Evolutionary conservation across 2,888 invertebrate genomes (phyloP), one percentile per base, ranked within the genome.

Genomic region (Callosobruchus maculatus): DNA sequence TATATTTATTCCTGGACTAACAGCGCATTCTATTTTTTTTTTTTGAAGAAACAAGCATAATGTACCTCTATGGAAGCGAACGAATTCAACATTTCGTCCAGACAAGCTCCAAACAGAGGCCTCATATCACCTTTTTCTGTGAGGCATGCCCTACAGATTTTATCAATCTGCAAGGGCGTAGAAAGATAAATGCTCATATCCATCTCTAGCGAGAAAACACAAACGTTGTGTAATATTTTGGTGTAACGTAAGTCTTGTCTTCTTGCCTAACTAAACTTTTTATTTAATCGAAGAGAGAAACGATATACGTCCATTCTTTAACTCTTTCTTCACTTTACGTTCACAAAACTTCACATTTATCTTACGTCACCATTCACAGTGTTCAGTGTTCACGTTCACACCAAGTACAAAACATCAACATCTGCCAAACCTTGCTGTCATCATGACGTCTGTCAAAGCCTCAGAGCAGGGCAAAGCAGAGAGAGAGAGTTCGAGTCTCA

Each of bases 71-170:
- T 83, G 71, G 84, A 81, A 74, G 88, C 86, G 75, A 89, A 87
- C 31, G 87, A 86, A 75, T 85, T 81, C 21, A 89, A 81, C 89
- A 89, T 89, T 84, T 88, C 87, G 78, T 89, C 88, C 68, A 89
- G 82, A 80, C 88, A 88, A 67, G 88, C 87, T 20, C 88, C 89
- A 81, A 87, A 89, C 73, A 89, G 82, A 21, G 88, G 87, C 76
- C 86, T 84, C 88, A 89, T 88, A 74, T 88, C 87, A 13, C 88
- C 88, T 78, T 87, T 88, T 82, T 86, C 86, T 21, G 86, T 83
- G 72, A 89, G 81, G 81, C 89, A 89, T 21, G 88, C 88, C 74
- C 89, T 84, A 81, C 89, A 89, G 21, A 89, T 86, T 80, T 87
- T 87, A 72, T 87, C 86, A 70, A 89, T 75, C 79, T 86, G 85